Conservation (phyloP, 2,797 vertebrate genomes). For the Odontamblyopus rebecca region DNA sequence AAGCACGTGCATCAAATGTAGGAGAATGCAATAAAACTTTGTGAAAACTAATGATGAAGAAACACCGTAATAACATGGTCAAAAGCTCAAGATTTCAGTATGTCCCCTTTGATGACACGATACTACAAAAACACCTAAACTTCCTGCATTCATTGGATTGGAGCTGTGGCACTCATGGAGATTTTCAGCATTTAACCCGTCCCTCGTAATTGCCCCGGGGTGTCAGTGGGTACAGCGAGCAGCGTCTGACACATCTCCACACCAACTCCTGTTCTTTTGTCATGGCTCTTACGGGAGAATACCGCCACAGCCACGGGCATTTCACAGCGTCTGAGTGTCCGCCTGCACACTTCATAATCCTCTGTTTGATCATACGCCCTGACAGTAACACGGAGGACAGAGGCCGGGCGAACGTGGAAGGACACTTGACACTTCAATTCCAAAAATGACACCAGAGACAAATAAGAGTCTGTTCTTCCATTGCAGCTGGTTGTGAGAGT, state of each 20-base stretch:
- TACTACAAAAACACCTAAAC: not conserved
- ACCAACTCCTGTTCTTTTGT: not conserved
- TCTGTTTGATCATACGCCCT: not conserved
- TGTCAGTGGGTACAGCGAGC: not conserved
- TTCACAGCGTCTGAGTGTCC: not conserved
- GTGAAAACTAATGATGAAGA: too few relatives aligned
- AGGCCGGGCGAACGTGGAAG: not conserved
- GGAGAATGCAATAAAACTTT: too few relatives aligned
- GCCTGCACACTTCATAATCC: not conserved
- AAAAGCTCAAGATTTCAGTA: too few relatives aligned
- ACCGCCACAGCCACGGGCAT: not conserved
- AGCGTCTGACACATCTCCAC: not conserved
- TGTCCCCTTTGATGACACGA: too few relatives aligned
- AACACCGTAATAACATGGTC: too few relatives aligned
- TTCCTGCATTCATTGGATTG: not conserved
- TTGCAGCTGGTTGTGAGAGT: not conserved
- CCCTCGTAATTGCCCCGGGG: not conserved
- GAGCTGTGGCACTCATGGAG: not conserved
- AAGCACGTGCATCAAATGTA: too few relatives aligned
- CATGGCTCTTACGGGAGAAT: not conserved
- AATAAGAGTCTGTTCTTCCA: not conserved
- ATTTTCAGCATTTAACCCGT: not conserved
- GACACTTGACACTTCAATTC: not conserved
- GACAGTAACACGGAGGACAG: not conserved
- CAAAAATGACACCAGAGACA: not conserved